These are phyloP conservation scores for Kradibia gibbosae DNA, from an alignment of 1,140 invertebrate species.

Conservation along the genomic window DNA sequence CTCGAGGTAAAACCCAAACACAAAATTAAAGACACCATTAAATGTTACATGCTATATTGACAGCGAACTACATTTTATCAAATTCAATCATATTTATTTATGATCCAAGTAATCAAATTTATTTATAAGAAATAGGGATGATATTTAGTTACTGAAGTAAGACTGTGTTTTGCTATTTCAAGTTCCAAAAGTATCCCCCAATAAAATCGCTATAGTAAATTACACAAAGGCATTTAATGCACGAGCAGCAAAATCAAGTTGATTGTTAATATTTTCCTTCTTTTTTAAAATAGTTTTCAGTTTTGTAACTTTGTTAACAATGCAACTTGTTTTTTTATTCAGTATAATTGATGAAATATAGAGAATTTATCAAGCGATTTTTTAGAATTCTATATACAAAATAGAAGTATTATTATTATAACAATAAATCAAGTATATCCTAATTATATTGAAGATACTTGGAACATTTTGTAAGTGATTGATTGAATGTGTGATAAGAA, in stretches of 20 bases:
- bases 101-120: conserved; percentile 35
- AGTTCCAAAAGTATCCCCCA: conserved; percentile 28
- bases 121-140: neutral
- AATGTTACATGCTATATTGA: conserved; percentile 43
- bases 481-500: conserved; percentile 55
- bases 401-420: conserved; percentile 41
- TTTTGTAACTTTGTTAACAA: conserved; percentile 28
- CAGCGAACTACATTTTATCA: conserved; percentile 43
- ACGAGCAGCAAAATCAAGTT: conserved; percentile 31
- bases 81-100: conserved; percentile 41
- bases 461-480: conserved; percentile 59
- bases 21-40: conserved; percentile 44
- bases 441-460: conserved; percentile 48
- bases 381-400: conserved; percentile 25
- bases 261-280: neutral
- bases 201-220: conserved; percentile 39
- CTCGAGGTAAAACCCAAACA: conserved; percentile 60
- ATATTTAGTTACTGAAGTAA: conserved; percentile 13
- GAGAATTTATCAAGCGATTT: conserved; percentile 36
- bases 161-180: neutral
- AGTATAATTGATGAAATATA: conserved; percentile 16
- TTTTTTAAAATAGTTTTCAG: conserved; percentile 15
- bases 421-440: neutral
- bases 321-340: conserved; percentile 36
- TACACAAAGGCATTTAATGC: neutral